Conservation (phyloP, 2,113 vertebrate species). For the Anarrhichthys ocellatus region DNA sequence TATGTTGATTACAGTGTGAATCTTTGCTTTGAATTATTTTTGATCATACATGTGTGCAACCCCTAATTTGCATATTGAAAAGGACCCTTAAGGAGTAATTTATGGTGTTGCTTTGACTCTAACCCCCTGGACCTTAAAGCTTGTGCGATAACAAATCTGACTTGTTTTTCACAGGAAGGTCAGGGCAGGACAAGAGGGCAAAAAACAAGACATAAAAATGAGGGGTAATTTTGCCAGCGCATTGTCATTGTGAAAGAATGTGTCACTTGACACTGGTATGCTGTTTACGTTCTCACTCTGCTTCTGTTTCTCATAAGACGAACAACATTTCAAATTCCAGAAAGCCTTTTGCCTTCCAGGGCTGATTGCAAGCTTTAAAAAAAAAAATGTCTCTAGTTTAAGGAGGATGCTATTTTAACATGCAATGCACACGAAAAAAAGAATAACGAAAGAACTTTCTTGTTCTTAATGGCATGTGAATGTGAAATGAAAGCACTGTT, state of each 20-base stretch:
- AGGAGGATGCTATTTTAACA: constrained; percentile 48
- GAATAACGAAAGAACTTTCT: constrained; percentile 54
- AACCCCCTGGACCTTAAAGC: background rate
- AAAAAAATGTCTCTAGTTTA: constrained; percentile 50
- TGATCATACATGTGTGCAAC: background rate
- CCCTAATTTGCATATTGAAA: background rate
- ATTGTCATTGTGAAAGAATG: constrained; percentile 19
- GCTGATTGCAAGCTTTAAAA: constrained; percentile 61
- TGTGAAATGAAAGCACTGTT: constrained; percentile 50
- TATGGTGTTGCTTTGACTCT: constrained; percentile 1
- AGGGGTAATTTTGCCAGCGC: constrained; percentile 15
- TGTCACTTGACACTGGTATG: constrained; percentile 23
- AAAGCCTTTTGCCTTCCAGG: constrained; percentile 35
- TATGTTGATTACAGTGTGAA: background rate
- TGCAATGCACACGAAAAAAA: constrained; percentile 36
- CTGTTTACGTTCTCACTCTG: constrained; percentile 37
- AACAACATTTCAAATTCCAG: constrained; percentile 48
- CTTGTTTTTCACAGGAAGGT: background rate
- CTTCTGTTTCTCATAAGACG: constrained; percentile 27
- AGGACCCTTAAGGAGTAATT: background rate
- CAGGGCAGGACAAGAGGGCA: background rate
- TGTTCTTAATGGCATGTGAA: constrained; percentile 58
- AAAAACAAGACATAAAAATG: background rate
- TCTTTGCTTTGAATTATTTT: background rate
- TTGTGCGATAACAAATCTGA: background rate